Base-by-base conservation (phyloP, 2,888 invertebrate species). In the Darwinula stevensoni region DNA sequence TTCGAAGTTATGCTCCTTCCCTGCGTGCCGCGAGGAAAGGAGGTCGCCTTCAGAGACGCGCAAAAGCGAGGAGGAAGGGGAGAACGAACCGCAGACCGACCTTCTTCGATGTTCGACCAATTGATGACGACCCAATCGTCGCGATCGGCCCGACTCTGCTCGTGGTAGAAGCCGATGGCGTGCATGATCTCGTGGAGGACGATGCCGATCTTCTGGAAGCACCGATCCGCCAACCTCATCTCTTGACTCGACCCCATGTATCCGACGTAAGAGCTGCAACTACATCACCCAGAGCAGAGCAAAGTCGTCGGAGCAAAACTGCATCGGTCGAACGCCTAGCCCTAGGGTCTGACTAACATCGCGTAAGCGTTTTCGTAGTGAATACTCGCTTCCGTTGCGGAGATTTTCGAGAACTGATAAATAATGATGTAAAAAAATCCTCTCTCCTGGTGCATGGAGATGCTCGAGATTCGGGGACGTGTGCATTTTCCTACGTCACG, bases 1-100 rank as follows among this genome's bases (percentile, higher is more conserved):
- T 27, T 61, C 60, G 42, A 70, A 66, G 44, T 66, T 65, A 41
- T 61, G 53, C 41, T 61, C 59, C 11, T 47, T 51, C 9, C 58
- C 63, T 62, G 43, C 11, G 17, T 14, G 16, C 5, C 11, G 12
- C 14, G 4, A 31, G 6, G 13, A 16, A 17, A 3, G 26, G 6
- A 31, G 3, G 31, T 6, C 31, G 18, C 31, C 22, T 31, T 31
- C 13, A 31, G 26, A 27, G 18, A 26, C 22, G 26, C 18, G 3
- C 14, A 3, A 27, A 22, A 5, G 17, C 4, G 22, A 31, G 9
- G 3, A 15, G 31, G 12, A 12, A 27, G 14, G 18, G 3, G 13
- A 13, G 31, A 4, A 3, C 15, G 15, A 13, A 4, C 26, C 12
- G 12, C 26, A 11, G 2, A 32, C 34, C 13, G 38, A 44, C 46